Evolutionary conservation across 2,888 invertebrate species (phyloP).

Genomic region (Thelaira solivaga): DNA sequence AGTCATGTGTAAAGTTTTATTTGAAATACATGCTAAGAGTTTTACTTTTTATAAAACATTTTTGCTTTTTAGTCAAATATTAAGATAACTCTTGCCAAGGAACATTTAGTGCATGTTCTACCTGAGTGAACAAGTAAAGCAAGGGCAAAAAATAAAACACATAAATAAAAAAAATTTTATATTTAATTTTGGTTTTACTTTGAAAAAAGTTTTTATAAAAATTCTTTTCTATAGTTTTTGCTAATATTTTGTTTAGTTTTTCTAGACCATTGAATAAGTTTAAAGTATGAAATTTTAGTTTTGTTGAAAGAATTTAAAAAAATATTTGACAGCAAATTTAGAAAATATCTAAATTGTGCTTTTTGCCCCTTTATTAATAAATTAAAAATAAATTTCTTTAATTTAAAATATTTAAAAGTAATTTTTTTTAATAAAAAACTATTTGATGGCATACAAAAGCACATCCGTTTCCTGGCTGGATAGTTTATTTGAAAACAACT

Average conservation of each 20-base stretch:
- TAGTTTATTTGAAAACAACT: too few species aligned
- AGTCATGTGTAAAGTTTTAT: conserved; percentile 22
- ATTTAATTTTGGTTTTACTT: neutral
- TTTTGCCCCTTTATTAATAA: too few species aligned
- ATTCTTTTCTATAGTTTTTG: neutral
- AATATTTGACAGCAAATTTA: too few species aligned
- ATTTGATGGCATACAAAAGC: too few species aligned
- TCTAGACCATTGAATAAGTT: neutral
- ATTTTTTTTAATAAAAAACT: too few species aligned
- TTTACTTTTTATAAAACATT: neutral
- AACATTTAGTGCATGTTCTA: conserved; percentile 10
- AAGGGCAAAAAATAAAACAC: neutral
- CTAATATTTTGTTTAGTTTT: neutral
- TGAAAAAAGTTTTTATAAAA: neutral
- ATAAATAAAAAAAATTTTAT: too few species aligned
- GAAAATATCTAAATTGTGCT: too few species aligned
- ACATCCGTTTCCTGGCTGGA: too few species aligned
- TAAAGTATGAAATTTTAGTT: neutral
- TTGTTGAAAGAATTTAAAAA: too few species aligned
- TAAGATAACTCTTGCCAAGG: neutral
- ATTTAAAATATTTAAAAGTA: too few species aligned
- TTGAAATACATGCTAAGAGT: neutral
- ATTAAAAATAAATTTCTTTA: too few species aligned
- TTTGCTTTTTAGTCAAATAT: neutral
- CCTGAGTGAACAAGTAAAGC: neutral